phyloP scores from a whole-genome alignment of 1,140 invertebrate species.

The Teleopsis dalmanni region DNA sequence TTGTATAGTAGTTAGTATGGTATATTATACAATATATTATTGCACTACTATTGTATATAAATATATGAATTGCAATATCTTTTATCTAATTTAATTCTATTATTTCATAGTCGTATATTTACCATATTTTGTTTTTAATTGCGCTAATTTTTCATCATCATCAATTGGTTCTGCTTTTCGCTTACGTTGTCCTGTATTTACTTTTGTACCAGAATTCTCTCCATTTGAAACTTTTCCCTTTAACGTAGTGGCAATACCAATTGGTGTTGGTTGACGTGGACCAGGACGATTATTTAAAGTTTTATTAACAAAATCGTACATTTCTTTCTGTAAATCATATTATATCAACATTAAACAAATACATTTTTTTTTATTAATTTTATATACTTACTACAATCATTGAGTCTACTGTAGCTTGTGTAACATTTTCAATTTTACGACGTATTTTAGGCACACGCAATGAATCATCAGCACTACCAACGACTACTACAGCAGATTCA shows the following conservation, averaged over 20 bases:
- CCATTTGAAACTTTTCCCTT: neutral
- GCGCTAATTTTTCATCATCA: slow-evolving; percentile 20
- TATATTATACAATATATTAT: neutral
- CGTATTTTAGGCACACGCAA: slow-evolving; percentile 64
- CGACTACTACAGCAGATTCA: slow-evolving; percentile 68
- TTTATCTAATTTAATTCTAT: neutral
- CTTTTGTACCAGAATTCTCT: neutral
- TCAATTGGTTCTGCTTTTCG: slow-evolving; percentile 16
- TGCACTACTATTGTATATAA: neutral
- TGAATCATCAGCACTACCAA: slow-evolving; percentile 75
- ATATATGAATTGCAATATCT: neutral
- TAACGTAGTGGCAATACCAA: slow-evolving; percentile 1
- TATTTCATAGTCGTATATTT: neutral
- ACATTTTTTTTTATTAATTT: neutral
- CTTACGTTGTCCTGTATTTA: slow-evolving; percentile 19
- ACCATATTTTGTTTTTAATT: slow-evolving; percentile 21
- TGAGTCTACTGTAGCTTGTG: slow-evolving; percentile 74
- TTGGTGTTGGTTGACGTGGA: slow-evolving; percentile 46
- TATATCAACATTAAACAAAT: neutral
- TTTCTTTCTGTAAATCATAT: slow-evolving; percentile 48
- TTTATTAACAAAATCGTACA: slow-evolving; percentile 55
- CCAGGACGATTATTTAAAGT: slow-evolving; percentile 55
- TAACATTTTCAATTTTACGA: slow-evolving; percentile 64
- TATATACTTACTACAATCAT: slow-evolving; percentile 55
- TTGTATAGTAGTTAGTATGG: neutral